Base-by-base conservation (phyloP, 30 jellyfish, hydroid and myxozoan species). In the Cassiopea xamachana region DNA sequence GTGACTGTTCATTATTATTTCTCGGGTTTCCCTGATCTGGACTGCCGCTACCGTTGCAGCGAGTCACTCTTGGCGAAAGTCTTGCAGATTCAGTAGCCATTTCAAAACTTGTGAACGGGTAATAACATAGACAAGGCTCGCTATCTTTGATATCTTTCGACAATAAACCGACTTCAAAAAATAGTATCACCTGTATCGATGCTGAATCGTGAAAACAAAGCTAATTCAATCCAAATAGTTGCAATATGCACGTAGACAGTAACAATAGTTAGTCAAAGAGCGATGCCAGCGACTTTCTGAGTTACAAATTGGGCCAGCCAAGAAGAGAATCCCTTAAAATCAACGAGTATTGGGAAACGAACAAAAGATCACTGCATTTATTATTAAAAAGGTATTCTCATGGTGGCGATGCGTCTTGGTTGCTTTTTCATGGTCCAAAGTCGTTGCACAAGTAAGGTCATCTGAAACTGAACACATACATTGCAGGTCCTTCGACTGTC, bases 21-120 rank as follows among this genome's bases (percentile, higher is more conserved):
- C 97, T 87, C n/a, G 95, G 95, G 73, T 90, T 89, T 1, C 87
- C 84, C 64, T 91, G 97, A 72, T 95, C 99, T 7, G 98, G 98
- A 74, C 95, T 85, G 18, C 94, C 77, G 80, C 96, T 92, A 8
- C 86, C 92, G 82, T 88, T 87, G 14, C 90, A 80, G 68, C 97
- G 94, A 72, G 84, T 82, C 14, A 77, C 80, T 77, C 93, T 89
- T n/a, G 89, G 91, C 51, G 97, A 75, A 13, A 89, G 77, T 74
- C 84, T 79, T 50, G 95, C 88, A 69, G 95, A 79, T 15, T 88
- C 95, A 18, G 90, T 86, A 8, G 87, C 75, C 87, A 75, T 86
- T 73, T 75, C 93, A 69, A 51, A 47, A 70, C 8, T 13, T 46
- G 13, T 12, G 27, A 55, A 13, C 79, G 92, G 59, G 2, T 72